Percentiles rank a stretch among this genome's conserved stretches.
phyloP scores from a whole-genome alignment of 2,888 invertebrate genomes.

The Xanthia togata region DNA sequence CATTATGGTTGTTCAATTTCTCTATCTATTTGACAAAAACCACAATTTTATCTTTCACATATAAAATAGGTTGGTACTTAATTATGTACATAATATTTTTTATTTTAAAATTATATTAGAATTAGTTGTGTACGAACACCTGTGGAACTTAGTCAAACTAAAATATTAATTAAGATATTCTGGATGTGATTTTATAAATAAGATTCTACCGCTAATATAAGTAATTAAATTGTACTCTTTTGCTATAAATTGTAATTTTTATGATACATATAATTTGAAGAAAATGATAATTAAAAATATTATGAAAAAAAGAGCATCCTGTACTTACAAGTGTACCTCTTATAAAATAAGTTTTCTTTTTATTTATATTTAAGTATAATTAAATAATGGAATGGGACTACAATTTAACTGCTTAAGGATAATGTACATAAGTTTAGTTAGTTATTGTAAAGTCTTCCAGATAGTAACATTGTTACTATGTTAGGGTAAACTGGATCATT shows the following conservation, averaged over 20 bases:
- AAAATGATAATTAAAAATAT: background rate
- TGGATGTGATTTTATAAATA: constrained; percentile 74
- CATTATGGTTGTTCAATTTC: background rate
- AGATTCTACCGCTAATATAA: constrained; percentile 54
- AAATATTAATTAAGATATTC: constrained; percentile 70
- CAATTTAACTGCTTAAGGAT: constrained; percentile 44
- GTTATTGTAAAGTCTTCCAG: constrained; percentile 44
- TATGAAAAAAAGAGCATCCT: constrained; percentile 28
- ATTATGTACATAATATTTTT: constrained; percentile 17
- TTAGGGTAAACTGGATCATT: constrained; percentile 17
- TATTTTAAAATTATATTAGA: constrained; percentile 47
- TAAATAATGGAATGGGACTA: constrained; percentile 48
- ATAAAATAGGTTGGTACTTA: background rate
- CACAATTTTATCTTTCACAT: constrained; percentile 36
- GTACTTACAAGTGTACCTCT: constrained; percentile 64
- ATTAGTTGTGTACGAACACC: constrained; percentile 53
- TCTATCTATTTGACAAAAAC: background rate
- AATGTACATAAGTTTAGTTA: constrained; percentile 48
- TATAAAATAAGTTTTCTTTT: constrained; percentile 47
- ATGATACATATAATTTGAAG: constrained; percentile 19
- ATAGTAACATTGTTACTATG: constrained; percentile 7
- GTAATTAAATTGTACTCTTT: constrained; percentile 46
- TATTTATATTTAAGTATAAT: constrained; percentile 38
- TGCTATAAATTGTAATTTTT: constrained; percentile 25
- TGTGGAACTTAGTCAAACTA: constrained; percentile 79